Conservation (phyloP, 2,113 vertebrate genomes). For the Vireo altiloquus region DNA sequence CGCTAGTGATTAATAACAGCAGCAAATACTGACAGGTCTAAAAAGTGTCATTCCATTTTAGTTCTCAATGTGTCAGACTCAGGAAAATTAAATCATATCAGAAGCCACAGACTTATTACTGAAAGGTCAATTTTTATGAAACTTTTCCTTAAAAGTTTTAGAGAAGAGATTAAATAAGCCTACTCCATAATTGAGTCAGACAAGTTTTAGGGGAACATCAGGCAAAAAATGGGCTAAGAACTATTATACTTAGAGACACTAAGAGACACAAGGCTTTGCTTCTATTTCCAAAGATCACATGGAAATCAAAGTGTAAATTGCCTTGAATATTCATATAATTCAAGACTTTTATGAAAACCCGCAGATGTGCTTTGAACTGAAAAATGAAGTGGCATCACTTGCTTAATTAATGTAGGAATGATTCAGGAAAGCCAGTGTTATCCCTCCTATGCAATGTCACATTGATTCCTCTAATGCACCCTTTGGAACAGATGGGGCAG, state of each 20-base stretch:
- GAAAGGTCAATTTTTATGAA: slow-evolving; percentile 3
- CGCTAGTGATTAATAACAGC: background rate
- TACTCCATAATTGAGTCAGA: background rate
- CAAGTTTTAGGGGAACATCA: background rate
- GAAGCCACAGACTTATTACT: background rate
- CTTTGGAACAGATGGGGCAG: background rate
- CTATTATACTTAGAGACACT: background rate
- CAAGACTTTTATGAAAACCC: background rate
- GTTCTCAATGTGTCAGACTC: background rate
- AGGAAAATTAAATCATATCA: slow-evolving; percentile 16
- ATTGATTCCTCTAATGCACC: background rate
- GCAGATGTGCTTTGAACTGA: background rate
- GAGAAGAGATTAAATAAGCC: background rate
- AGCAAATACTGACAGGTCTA: background rate
- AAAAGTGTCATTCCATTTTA: slow-evolving; percentile 23
- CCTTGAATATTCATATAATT: background rate
- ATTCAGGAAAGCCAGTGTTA: background rate
- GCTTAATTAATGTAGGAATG: background rate
- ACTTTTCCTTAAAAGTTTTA: slow-evolving; percentile 3
- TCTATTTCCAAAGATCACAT: background rate
- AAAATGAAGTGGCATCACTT: background rate
- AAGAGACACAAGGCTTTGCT: background rate
- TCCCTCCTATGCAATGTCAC: background rate
- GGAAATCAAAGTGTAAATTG: background rate
- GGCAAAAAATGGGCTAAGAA: background rate